Evolutionary conservation across 2,113 vertebrate genomes (phyloP).

Genomic region (Crotalus viridis): DNA sequence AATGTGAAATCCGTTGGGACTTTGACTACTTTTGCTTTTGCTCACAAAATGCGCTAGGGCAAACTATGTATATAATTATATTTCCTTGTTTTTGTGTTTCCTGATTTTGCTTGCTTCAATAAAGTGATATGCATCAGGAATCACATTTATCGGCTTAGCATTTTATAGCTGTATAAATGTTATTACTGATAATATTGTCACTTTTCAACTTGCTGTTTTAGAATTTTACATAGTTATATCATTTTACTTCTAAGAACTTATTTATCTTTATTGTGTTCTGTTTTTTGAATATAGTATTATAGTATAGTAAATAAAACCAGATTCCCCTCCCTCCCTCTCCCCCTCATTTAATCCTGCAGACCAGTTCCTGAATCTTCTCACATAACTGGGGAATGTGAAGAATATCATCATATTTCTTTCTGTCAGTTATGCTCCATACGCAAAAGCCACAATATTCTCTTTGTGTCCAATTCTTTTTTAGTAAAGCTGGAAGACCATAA

Average conservation of each 20-base stretch:
- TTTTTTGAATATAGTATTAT: background rate
- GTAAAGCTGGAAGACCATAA: conserved; percentile 35
- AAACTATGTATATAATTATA: background rate
- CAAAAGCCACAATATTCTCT: conserved; percentile 2
- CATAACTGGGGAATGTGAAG: background rate
- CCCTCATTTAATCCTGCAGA: background rate
- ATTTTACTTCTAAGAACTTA: background rate
- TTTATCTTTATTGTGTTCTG: background rate
- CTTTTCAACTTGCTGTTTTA: background rate
- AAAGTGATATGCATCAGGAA: background rate
- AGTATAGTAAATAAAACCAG: background rate
- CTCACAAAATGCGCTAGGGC: background rate
- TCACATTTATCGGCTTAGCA: background rate
- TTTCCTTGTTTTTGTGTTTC: background rate
- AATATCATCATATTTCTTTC: background rate
- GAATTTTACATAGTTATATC: background rate
- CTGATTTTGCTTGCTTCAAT: background rate
- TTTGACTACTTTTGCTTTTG: background rate
- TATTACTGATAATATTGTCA: background rate
- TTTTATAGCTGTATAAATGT: background rate
- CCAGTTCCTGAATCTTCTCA: background rate
- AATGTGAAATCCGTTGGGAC: background rate
- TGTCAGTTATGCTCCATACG: background rate
- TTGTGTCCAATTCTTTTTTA: conserved; percentile 25
- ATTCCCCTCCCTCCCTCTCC: background rate